These are phyloP conservation scores for Tetramorium simillimum DNA, from an alignment of 1,140 invertebrate species.

Conservation along the genomic window DNA sequence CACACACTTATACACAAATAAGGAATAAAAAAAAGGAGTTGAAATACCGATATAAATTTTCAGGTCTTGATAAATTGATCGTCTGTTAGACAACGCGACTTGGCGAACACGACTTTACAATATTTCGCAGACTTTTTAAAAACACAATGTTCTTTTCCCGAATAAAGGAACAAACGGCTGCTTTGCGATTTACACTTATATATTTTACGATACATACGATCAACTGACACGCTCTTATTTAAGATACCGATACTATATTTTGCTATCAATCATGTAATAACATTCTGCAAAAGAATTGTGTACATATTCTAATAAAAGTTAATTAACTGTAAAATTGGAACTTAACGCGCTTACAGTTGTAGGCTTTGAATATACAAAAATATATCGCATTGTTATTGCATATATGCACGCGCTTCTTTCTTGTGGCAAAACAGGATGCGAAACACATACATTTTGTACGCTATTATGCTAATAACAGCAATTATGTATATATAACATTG, in stretches of 20 bases:
- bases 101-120: too few relatives aligned
- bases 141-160: background rate
- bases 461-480: constrained; percentile 24
- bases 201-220: constrained; percentile 6
- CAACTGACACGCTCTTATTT: constrained; percentile 13
- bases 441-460: background rate
- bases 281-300: constrained; percentile 45
- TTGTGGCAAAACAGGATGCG: constrained; percentile 8
- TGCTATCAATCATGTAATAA: constrained; percentile 5
- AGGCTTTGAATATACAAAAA: constrained; percentile 63
- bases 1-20: background rate
- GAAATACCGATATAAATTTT: too few relatives aligned
- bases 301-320: constrained; percentile 46
- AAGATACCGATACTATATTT: constrained; percentile 32
- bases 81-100: too few relatives aligned
- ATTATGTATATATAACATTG: background rate
- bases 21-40: background rate
- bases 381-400: constrained; percentile 60
- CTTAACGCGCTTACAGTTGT: constrained; percentile 30
- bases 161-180: background rate
- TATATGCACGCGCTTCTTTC: background rate
- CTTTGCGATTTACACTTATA: constrained; percentile 16
- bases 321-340: constrained; percentile 54
- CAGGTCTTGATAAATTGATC: too few relatives aligned
- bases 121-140: background rate